Percentiles rank a stretch among this genome's conserved stretches.
These are phyloP conservation scores for Corythaeola cristata DNA, from an alignment of 2,113 vertebrate species.

Conservation along the genomic window DNA sequence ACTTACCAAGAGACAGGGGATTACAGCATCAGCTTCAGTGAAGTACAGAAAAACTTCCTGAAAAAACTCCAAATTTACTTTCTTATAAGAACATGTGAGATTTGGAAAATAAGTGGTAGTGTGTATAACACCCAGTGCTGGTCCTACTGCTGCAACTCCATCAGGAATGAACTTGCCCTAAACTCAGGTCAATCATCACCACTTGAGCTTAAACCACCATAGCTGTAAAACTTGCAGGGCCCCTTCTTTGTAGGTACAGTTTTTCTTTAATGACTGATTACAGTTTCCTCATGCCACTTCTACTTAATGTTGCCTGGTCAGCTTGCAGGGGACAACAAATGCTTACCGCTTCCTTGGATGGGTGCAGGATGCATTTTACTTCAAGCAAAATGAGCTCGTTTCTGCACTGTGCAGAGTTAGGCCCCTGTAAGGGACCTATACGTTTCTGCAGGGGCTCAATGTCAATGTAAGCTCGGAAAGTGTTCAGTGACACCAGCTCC, in stretches of 20 bases:
- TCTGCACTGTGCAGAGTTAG: neutral
- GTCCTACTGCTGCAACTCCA: neutral
- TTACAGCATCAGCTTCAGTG: neutral
- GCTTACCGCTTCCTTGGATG: neutral
- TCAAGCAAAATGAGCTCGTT: neutral
- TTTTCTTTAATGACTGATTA: neutral
- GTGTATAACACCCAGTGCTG: neutral
- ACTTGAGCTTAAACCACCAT: neutral
- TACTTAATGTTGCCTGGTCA: neutral
- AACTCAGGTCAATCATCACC: neutral
- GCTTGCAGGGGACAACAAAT: neutral
- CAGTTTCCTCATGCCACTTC: neutral
- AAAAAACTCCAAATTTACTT: neutral
- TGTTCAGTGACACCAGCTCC: neutral
- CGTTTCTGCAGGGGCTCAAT: neutral
- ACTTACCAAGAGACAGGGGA: neutral
- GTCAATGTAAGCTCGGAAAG: neutral
- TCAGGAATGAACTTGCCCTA: neutral
- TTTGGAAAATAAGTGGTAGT: neutral
- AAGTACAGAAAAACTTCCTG: neutral
- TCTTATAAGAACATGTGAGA: neutral
- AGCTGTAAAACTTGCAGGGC: neutral
- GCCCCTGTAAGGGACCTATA: neutral
- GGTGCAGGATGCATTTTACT: neutral
- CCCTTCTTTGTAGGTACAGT: neutral